phyloP scores from a whole-genome alignment of 2,888 invertebrate species.

The Aporophyla nigra region DNA sequence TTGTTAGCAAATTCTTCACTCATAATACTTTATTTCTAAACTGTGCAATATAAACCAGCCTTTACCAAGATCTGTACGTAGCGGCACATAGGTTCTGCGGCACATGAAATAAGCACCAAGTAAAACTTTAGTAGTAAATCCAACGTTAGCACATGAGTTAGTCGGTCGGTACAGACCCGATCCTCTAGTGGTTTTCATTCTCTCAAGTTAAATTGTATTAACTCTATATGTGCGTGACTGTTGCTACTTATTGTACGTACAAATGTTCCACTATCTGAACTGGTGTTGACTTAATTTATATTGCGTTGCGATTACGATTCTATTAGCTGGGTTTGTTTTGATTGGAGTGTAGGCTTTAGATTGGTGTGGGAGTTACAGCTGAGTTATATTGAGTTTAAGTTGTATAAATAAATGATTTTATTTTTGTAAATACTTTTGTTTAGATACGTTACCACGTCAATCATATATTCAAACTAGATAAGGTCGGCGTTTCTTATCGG shows the following conservation, averaged over 20 bases:
- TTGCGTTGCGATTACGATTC: constrained; percentile 59
- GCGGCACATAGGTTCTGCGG: constrained; percentile 42
- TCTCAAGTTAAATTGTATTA: constrained; percentile 76
- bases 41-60: constrained; percentile 11
- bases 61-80: constrained; percentile 45
- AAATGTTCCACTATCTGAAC: constrained; percentile 58
- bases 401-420: too few species aligned
- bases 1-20: too few species aligned
- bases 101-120: constrained; percentile 62
- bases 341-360: constrained; percentile 10
- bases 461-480: too few species aligned
- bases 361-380: not conserved
- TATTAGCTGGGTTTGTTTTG: constrained; percentile 41
- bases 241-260: constrained; percentile 62
- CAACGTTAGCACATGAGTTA: constrained; percentile 63
- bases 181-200: constrained; percentile 64
- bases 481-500: too few species aligned
- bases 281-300: constrained; percentile 66
- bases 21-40: not conserved
- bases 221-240: constrained; percentile 70
- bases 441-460: too few species aligned
- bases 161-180: constrained; percentile 56
- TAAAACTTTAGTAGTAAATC: constrained; percentile 68
- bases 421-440: too few species aligned
- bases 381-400: not conserved